Conservation (phyloP, 2,113 vertebrate species). For the Salminus brasiliensis region DNA sequence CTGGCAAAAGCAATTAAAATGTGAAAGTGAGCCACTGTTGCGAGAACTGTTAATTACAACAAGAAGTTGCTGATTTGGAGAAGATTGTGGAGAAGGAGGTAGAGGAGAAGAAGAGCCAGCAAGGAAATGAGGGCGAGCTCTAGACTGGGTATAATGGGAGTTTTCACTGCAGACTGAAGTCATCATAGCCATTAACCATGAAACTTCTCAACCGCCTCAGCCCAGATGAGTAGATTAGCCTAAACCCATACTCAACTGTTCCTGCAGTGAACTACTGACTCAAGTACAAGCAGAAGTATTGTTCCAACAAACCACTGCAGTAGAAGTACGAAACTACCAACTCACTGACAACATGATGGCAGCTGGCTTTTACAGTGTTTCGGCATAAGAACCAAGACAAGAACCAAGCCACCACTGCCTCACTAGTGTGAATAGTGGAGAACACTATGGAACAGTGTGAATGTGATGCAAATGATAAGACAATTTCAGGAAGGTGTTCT, state of each 20-base stretch:
- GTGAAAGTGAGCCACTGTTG: conserved; percentile 65
- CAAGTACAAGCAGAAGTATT: no score
- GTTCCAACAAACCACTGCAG: no score
- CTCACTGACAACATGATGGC: no score
- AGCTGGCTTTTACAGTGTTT: no score
- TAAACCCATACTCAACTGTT: neutral
- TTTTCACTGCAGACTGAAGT: neutral
- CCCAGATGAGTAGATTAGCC: conserved; percentile 3
- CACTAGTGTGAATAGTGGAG: no score
- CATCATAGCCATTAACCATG: conserved; percentile 9
- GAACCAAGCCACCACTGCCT: no score
- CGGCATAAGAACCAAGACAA: no score
- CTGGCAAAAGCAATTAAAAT: conserved; percentile 75
- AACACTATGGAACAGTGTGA: no score
- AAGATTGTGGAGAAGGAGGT: neutral
- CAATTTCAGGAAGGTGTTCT: no score
- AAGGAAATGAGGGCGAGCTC: neutral
- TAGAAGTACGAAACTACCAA: no score
- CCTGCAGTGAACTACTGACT: neutral
- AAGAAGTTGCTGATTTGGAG: conserved; percentile 33
- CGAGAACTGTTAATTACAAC: conserved; percentile 54
- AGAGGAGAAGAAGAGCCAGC: conserved; percentile 5
- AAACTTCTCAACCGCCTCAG: neutral
- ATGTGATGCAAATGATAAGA: no score
- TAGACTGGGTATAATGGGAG: neutral